Conservation (phyloP, 2,113 vertebrate genomes). For the Scalopus aquaticus region DNA sequence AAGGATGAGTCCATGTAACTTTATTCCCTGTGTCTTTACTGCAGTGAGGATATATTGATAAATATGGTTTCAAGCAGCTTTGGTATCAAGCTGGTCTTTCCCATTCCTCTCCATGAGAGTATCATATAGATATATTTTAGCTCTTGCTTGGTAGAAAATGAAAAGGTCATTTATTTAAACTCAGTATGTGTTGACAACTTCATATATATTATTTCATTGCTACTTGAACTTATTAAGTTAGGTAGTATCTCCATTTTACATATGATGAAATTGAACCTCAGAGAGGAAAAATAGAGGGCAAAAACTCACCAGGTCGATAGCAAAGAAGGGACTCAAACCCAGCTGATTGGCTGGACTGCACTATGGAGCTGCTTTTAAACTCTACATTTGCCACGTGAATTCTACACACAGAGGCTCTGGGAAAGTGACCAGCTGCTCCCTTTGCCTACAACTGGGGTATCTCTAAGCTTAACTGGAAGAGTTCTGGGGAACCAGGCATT, state of each 20-base stretch:
- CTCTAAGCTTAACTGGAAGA: background rate
- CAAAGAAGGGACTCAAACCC: background rate
- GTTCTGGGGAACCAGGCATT: background rate
- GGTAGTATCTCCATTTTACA: background rate
- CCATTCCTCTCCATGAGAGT: background rate
- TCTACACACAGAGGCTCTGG: background rate
- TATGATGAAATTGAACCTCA: background rate
- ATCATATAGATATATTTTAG: background rate
- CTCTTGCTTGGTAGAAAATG: background rate
- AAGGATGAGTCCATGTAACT: background rate
- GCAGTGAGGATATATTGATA: background rate
- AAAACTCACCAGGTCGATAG: background rate
- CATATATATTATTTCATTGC: background rate
- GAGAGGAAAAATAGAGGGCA: background rate
- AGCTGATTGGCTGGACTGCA: background rate
- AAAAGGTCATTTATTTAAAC: background rate
- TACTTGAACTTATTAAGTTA: background rate
- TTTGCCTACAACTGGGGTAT: background rate
- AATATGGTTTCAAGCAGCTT: background rate
- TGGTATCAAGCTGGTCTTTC: background rate
- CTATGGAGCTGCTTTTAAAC: background rate
- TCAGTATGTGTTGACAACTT: background rate
- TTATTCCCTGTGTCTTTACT: background rate
- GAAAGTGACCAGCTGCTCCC: background rate
- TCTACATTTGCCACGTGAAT: background rate